These are phyloP conservation scores for Melospiza melodia DNA, from an alignment of 2,113 vertebrate species.

Conservation along the genomic window DNA sequence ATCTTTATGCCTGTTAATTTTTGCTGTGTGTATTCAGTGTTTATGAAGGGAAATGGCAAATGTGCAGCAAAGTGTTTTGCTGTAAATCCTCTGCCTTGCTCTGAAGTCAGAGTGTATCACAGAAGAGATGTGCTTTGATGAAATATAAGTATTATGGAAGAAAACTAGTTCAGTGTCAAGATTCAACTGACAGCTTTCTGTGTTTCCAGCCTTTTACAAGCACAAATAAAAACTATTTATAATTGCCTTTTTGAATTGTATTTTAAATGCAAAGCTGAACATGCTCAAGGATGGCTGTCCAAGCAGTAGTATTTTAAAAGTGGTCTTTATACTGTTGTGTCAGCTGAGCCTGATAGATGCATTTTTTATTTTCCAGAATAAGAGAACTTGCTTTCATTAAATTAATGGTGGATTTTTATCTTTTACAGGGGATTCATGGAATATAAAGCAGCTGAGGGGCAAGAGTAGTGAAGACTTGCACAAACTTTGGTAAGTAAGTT, in stretches of 20 bases:
- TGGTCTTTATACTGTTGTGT: not conserved
- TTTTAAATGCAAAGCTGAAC: not conserved
- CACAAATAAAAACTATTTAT: rapidly evolving
- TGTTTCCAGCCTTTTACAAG: not conserved
- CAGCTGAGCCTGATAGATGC: not conserved
- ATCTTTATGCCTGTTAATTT: not conserved
- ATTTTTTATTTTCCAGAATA: not conserved
- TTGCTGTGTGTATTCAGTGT: not conserved
- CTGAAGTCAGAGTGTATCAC: not conserved
- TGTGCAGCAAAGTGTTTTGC: not conserved
- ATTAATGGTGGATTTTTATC: not conserved
- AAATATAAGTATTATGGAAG: not conserved
- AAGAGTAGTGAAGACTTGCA: conserved; percentile 96
- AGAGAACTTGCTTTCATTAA: not conserved
- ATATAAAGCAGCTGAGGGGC: conserved; percentile 84
- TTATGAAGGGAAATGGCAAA: not conserved
- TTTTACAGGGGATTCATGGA: conserved; percentile 88
- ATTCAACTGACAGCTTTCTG: not conserved
- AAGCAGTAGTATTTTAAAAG: not conserved
- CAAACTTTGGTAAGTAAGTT: conserved; percentile 88
- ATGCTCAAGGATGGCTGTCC: not conserved
- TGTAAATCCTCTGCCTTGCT: not conserved
- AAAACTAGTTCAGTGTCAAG: not conserved
- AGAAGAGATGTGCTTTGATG: not conserved
- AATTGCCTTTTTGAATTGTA: not conserved